These are phyloP conservation scores for Cydia splendana DNA, from an alignment of 1,140 invertebrate genomes.

Conservation along the genomic window DNA sequence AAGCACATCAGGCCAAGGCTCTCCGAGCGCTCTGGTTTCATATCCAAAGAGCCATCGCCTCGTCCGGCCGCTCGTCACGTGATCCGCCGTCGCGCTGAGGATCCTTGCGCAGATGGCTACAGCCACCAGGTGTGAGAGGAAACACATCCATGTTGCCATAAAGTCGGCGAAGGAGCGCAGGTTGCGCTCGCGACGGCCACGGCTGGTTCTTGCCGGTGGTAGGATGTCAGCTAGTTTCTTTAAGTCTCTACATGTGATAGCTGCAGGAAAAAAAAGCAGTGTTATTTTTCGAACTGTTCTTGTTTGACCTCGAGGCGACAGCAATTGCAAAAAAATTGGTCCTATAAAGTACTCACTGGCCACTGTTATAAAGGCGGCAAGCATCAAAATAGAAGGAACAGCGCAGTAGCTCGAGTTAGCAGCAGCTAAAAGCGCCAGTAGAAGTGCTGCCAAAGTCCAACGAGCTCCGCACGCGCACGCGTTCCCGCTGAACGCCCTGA, in stretches of 20 bases:
- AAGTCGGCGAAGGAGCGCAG: slow-evolving; percentile 76
- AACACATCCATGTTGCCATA: slow-evolving; percentile 82
- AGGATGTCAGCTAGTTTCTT: slow-evolving; percentile 65
- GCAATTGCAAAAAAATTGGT: neutral
- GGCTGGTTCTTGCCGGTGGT: slow-evolving; percentile 63
- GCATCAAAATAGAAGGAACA: slow-evolving; percentile 61
- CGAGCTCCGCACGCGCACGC: slow-evolving; percentile 68
- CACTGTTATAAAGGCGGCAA: slow-evolving; percentile 54
- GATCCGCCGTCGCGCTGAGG: slow-evolving; percentile 83
- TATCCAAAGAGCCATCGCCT: slow-evolving; percentile 81
- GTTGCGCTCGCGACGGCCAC: slow-evolving; percentile 68
- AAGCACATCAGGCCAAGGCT: slow-evolving; percentile 85
- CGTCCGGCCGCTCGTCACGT: slow-evolving; percentile 82
- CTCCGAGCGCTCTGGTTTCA: slow-evolving; percentile 80
- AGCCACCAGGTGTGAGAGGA: slow-evolving; percentile 82
- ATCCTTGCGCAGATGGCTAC: slow-evolving; percentile 83
- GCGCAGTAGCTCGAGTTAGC: slow-evolving; percentile 71
- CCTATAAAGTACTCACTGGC: slow-evolving; percentile 54
- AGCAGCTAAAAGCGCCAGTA: slow-evolving; percentile 66
- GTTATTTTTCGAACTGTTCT: neutral
- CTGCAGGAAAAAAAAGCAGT: slow-evolving; percentile 47
- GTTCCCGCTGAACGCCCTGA: slow-evolving; percentile 59
- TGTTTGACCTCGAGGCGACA: neutral
- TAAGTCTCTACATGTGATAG: slow-evolving; percentile 65
- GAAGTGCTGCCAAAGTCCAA: slow-evolving; percentile 67